Conservation (phyloP, 1,140 invertebrate genomes). For the Eumaeus atala region DNA sequence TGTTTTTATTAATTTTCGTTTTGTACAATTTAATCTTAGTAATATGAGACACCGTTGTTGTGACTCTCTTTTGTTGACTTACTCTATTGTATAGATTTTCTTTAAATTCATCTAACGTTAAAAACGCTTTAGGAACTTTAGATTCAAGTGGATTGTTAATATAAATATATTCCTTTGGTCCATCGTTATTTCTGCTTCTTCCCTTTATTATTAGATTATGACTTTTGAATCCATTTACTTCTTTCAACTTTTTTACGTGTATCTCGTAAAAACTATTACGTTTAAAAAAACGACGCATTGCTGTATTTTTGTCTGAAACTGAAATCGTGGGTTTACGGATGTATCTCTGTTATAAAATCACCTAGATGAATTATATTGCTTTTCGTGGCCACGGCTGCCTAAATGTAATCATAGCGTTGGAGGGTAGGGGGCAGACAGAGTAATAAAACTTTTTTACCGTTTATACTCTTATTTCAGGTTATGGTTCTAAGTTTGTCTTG, state of each 20-base stretch:
- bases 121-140: slow-evolving; percentile 44
- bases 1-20: not conserved
- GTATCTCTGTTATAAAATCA: too few relatives aligned
- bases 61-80: slow-evolving; percentile 18
- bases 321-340: too few relatives aligned
- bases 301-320: slow-evolving; percentile 23
- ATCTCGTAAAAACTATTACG: slow-evolving; percentile 31
- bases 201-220: slow-evolving; percentile 46
- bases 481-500: too few relatives aligned
- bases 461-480: too few relatives aligned
- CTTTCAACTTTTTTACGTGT: slow-evolving; percentile 50
- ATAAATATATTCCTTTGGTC: slow-evolving; percentile 39
- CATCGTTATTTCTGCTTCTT: slow-evolving; percentile 9
- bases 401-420: too few relatives aligned
- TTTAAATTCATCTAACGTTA: slow-evolving; percentile 52
- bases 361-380: too few relatives aligned
- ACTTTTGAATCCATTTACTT: slow-evolving; percentile 52
- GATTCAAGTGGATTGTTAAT: slow-evolving; percentile 61
- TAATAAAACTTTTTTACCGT: too few relatives aligned
- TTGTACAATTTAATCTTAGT: not conserved
- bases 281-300: slow-evolving; percentile 20
- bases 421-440: too few relatives aligned
- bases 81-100: slow-evolving; percentile 33
- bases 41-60: slow-evolving; percentile 1
- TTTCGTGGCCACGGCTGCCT: too few relatives aligned